Conservation (phyloP, 2,888 invertebrate species). For the Dolichomitus sp. region DNA sequence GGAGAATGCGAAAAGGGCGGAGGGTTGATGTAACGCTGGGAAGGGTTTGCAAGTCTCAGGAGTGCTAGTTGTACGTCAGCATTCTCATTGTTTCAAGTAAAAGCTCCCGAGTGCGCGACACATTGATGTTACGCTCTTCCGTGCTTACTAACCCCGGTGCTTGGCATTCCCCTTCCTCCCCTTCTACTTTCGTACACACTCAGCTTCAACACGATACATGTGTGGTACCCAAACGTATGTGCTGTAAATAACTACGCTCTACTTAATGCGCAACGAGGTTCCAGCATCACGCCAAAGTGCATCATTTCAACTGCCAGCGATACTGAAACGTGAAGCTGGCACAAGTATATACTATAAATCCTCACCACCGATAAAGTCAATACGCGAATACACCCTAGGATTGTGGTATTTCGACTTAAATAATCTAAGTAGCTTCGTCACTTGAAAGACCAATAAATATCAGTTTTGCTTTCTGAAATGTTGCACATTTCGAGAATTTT, state of each 20-base stretch:
- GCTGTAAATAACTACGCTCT: not conserved
- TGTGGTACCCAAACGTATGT: not conserved
- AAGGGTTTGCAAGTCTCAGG: conserved; percentile 15
- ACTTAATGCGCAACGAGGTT: not conserved
- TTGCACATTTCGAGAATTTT: too few species aligned
- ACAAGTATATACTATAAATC: not conserved
- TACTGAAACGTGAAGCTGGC: not conserved
- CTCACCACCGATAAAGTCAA: not conserved
- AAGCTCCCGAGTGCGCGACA: conserved; percentile 36
- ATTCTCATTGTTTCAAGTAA: conserved; percentile 51
- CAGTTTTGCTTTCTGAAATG: too few species aligned
- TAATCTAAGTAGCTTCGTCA: not conserved
- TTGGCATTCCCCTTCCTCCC: not conserved
- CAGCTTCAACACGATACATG: not conserved
- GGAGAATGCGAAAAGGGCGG: conserved; percentile 20
- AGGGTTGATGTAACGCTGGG: conserved; percentile 29
- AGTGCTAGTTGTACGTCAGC: conserved; percentile 41
- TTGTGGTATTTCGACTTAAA: too few species aligned
- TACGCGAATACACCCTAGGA: not conserved
- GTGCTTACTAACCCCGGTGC: conserved; percentile 31
- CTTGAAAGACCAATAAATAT: not conserved
- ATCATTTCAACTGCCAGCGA: conserved; percentile 22
- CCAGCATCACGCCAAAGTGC: conserved; percentile 32
- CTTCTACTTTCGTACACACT: not conserved
- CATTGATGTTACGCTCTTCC: conserved; percentile 34